A percentile compares a stretch with the other conserved stretches of the same genome.
Evolutionary conservation across 2,888 invertebrate genomes (phyloP).

Genomic region (Hecatera dysodea): DNA sequence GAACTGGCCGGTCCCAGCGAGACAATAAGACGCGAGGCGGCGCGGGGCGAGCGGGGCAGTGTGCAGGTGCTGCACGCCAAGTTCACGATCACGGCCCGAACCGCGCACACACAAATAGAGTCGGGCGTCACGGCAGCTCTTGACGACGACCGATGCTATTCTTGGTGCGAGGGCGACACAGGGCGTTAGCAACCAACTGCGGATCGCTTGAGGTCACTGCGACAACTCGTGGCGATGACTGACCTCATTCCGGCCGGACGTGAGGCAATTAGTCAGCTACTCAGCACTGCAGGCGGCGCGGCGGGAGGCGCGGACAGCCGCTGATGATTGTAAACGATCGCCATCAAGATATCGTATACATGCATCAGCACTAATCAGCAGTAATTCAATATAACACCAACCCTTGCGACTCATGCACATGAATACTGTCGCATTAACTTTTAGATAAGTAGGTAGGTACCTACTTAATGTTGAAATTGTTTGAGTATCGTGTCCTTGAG

Average conservation of each 20-base stretch:
- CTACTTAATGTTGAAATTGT: background rate
- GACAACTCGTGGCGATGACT: background rate
- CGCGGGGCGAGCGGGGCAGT: constrained; percentile 36
- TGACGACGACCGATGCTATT: constrained; percentile 49
- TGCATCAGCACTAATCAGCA: constrained; percentile 7
- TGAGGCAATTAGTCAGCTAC: background rate
- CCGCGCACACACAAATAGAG: constrained; percentile 65
- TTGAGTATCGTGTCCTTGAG: constrained; percentile 22
- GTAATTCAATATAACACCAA: constrained; percentile 26
- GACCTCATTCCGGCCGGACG: background rate
- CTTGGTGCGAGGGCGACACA: constrained; percentile 41
- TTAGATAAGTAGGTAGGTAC: background rate
- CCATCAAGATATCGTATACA: background rate
- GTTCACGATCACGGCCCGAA: constrained; percentile 73
- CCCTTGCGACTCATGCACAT: background rate
- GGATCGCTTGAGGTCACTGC: constrained; percentile 40
- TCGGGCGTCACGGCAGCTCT: constrained; percentile 42
- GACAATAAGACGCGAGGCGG: constrained; percentile 21
- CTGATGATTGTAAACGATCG: background rate
- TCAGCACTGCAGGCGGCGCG: background rate
- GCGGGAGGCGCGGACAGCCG: too few species aligned
- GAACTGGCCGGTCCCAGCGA: background rate
- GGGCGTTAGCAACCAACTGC: constrained; percentile 14
- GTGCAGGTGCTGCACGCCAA: constrained; percentile 65
- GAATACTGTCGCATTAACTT: background rate